Evolutionary conservation across 1,140 invertebrate genomes (phyloP).

Genomic region (Eciton burchellii): DNA sequence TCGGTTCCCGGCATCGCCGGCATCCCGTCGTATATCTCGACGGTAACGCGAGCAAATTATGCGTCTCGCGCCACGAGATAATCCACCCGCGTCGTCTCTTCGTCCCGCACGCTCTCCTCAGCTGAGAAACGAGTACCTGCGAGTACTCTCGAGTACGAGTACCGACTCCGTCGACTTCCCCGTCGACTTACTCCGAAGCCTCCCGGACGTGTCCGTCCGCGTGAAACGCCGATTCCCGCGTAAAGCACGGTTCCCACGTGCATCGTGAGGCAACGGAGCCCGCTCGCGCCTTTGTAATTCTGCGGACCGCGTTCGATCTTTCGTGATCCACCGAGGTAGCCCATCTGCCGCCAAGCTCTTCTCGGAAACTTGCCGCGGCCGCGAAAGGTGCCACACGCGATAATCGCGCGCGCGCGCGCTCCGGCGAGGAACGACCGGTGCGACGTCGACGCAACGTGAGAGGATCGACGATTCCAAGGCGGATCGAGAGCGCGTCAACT

Average conservation of each 20-base stretch:
- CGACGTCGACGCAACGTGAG: constrained; percentile 27
- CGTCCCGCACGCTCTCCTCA: constrained; percentile 34
- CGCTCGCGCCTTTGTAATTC: constrained; percentile 26
- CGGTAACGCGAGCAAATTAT: constrained; percentile 82
- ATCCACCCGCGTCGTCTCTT: constrained; percentile 29
- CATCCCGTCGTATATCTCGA: constrained; percentile 67
- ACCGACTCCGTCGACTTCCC: no score
- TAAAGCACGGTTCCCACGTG: constrained; percentile 19
- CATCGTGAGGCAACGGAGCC: neutral
- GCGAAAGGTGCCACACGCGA: neutral
- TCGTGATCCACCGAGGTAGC: constrained; percentile 22
- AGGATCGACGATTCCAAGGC: neutral
- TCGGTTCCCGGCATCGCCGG: constrained; percentile 15
- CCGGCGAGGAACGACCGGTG: neutral
- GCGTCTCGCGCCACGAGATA: constrained; percentile 75
- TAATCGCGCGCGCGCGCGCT: constrained; percentile 31
- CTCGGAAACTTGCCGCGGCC: constrained; percentile 12
- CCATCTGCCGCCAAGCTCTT: constrained; percentile 1
- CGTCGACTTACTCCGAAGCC: no score
- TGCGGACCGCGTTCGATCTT: neutral
- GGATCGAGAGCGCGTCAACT: neutral
- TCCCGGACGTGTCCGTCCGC: neutral
- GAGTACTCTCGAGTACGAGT: no score
- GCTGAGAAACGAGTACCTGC: constrained; percentile 17
- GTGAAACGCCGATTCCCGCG: neutral